These are phyloP conservation scores for Gopherus flavomarginatus DNA, from an alignment of 2,113 vertebrate genomes.

Conservation along the genomic window DNA sequence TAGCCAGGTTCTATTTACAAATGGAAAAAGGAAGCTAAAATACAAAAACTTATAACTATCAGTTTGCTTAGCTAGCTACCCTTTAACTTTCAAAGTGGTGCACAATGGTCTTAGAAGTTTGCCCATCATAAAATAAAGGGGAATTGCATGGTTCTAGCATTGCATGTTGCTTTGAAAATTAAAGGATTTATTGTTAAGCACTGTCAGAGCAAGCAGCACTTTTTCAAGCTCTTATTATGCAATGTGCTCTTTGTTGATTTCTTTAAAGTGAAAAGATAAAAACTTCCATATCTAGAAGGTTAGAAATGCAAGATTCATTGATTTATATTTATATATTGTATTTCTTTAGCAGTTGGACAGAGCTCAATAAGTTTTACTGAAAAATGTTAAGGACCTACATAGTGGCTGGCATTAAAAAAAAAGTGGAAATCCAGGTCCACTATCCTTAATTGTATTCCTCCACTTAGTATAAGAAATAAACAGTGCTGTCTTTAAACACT, in stretches of 20 bases:
- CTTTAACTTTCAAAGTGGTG: neutral
- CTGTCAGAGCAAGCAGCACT: neutral
- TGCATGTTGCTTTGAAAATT: neutral
- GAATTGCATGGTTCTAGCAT: neutral
- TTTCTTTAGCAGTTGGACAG: neutral
- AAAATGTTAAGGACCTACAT: neutral
- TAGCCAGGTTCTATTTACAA: neutral
- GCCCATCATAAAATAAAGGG: neutral
- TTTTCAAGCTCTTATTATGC: neutral
- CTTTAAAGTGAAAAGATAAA: fast-evolving
- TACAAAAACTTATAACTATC: neutral
- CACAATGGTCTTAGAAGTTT: neutral
- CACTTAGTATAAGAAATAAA: neutral
- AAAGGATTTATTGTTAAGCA: neutral
- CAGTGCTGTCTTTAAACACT: neutral
- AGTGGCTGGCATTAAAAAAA: neutral
- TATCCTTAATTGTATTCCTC: neutral
- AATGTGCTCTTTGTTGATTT: neutral
- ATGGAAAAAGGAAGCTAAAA: slow-evolving; percentile 8
- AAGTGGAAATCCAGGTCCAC: neutral
- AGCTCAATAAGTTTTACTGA: neutral
- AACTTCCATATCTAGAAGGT: neutral
- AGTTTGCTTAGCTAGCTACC: neutral
- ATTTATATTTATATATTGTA: neutral
- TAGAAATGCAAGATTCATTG: neutral